Evolutionary conservation across 2,113 vertebrate species (phyloP).

Genomic region (Colius striatus): DNA sequence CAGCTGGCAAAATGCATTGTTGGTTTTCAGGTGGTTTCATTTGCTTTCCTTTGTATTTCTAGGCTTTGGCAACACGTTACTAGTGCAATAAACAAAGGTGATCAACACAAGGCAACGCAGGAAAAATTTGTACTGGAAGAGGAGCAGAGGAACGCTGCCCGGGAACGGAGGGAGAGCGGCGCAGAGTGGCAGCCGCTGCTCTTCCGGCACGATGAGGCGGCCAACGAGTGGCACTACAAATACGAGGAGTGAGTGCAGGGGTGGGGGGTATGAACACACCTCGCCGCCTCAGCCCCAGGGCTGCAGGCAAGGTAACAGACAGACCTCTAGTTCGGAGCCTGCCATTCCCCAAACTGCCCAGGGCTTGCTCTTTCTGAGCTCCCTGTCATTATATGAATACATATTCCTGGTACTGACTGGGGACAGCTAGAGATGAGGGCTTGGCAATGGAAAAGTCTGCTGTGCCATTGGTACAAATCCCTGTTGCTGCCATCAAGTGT

Average conservation of each 20-base stretch:
- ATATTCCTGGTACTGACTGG: background rate
- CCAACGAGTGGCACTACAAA: constrained; percentile 89
- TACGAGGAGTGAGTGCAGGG: constrained; percentile 83
- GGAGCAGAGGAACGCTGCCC: constrained; percentile 84
- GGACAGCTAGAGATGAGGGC: background rate
- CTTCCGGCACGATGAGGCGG: constrained; percentile 80
- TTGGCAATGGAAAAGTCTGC: background rate
- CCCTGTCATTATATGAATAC: background rate
- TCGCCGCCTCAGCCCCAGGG: background rate
- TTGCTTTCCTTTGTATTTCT: background rate
- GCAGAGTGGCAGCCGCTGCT: constrained; percentile 81
- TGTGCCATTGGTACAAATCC: background rate
- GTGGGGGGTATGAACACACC: background rate
- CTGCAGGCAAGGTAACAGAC: background rate
- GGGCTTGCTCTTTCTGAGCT: background rate
- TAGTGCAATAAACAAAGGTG: constrained; percentile 87
- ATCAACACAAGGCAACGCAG: constrained; percentile 89
- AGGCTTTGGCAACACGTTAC: constrained; percentile 95
- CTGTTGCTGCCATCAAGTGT: background rate
- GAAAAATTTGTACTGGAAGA: constrained; percentile 93
- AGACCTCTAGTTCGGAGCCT: background rate
- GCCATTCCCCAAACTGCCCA: background rate
- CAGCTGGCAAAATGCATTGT: background rate
- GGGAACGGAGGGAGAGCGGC: constrained; percentile 80
- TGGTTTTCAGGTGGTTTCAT: background rate